These are phyloP conservation scores for Ectemnius lituratus DNA, from an alignment of 2,888 invertebrate genomes.

Conservation along the genomic window DNA sequence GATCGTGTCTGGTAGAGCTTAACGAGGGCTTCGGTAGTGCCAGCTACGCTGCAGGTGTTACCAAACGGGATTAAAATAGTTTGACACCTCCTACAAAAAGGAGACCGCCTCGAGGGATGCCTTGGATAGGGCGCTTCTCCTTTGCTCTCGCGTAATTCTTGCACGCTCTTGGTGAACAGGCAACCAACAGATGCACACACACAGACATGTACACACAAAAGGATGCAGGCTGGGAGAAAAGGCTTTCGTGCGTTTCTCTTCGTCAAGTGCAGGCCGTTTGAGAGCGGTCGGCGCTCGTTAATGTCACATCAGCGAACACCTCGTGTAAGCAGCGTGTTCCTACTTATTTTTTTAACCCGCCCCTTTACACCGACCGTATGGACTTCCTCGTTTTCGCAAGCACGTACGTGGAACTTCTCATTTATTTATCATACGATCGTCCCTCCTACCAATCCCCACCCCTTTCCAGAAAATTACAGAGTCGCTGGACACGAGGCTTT, in stretches of 20 bases:
- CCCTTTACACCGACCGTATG: not conserved
- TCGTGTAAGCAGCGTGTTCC: constrained; percentile 33
- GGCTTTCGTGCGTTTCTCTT: constrained; percentile 23
- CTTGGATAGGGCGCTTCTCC: not conserved
- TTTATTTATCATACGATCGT: no score
- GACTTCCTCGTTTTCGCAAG: not conserved
- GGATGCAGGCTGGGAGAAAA: constrained; percentile 7
- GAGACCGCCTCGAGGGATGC: constrained; percentile 35
- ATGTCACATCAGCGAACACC: constrained; percentile 35
- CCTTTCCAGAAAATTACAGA: no score
- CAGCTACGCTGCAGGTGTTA: constrained; percentile 32
- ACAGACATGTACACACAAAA: not conserved
- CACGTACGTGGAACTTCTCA: no score
- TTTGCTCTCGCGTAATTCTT: not conserved
- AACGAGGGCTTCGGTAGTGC: constrained; percentile 44
- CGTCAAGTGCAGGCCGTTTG: constrained; percentile 32
- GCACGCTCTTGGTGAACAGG: no score
- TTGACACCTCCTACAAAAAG: constrained; percentile 39
- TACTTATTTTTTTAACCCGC: constrained; percentile 37
- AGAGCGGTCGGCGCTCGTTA: constrained; percentile 47
- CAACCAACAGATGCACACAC: not conserved
- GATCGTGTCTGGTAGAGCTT: constrained; percentile 36
- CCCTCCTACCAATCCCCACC: no score
- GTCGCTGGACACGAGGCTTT: no score
- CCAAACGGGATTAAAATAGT: constrained; percentile 57